These are phyloP conservation scores for Dicrostonyx torquatus DNA, from an alignment of 2,797 vertebrate genomes.

Conservation along the genomic window DNA sequence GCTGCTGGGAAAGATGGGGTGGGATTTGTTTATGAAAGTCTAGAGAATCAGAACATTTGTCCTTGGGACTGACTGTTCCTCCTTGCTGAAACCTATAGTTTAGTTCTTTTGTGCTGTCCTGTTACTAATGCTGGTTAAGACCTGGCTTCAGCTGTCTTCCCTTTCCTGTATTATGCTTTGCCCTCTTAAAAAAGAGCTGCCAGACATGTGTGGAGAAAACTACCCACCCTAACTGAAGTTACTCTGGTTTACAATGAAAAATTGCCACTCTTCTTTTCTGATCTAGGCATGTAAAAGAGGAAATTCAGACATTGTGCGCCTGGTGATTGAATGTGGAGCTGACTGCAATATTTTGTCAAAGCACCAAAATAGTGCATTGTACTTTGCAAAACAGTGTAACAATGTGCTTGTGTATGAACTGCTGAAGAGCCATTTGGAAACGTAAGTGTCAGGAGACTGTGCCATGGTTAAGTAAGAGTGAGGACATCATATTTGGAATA, in stretches of 20 bases:
- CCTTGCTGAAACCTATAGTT: neutral
- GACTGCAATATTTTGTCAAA: constrained; percentile 97
- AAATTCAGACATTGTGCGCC: constrained; percentile 95
- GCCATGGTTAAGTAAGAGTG: neutral
- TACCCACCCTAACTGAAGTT: neutral
- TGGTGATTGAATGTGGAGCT: constrained; percentile 95
- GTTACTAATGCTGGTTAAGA: neutral
- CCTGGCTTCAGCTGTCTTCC: neutral
- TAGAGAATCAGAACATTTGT: neutral
- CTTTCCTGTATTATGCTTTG: neutral
- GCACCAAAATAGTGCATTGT: constrained; percentile 93
- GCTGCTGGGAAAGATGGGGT: too few relatives aligned
- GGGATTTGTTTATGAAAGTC: neutral
- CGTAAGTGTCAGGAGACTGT: constrained; percentile 87
- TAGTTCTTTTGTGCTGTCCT: neutral
- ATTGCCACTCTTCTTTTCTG: neutral
- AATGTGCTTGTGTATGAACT: constrained; percentile 93
- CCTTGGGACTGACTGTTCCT: too few relatives aligned
- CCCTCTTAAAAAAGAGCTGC: neutral
- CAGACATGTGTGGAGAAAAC: neutral
- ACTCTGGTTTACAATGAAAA: neutral
- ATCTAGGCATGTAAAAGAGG: constrained; percentile 96
- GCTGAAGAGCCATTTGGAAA: constrained; percentile 93
- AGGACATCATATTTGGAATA: neutral
- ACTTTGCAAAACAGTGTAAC: constrained; percentile 95